phyloP scores from a whole-genome alignment of 2,797 vertebrate species.

The Bovichtus diacanthus region DNA sequence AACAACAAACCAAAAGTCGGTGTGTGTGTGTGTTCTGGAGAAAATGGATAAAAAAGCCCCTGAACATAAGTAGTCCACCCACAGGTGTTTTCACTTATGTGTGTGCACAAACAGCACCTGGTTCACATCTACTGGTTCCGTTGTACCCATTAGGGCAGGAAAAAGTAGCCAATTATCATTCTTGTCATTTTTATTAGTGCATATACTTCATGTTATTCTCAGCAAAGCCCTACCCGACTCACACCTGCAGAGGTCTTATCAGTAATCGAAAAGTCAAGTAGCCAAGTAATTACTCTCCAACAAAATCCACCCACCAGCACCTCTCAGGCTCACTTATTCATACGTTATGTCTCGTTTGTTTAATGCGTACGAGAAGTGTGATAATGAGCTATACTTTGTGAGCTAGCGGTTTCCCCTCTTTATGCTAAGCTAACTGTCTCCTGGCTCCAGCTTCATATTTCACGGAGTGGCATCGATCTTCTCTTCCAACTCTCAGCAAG shows the following conservation, averaged over 20 bases:
- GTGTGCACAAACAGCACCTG: background rate
- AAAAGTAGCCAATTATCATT: background rate
- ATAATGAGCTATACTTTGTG: background rate
- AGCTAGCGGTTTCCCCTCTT: background rate
- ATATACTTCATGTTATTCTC: background rate
- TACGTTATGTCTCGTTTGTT: background rate
- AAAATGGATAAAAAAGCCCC: background rate
- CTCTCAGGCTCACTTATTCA: background rate
- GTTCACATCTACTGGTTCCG: background rate
- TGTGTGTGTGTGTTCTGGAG: background rate
- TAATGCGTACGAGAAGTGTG: background rate
- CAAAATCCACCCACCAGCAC: background rate
- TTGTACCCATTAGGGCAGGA: too few species aligned
- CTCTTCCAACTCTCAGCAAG: background rate
- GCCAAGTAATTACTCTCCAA: background rate
- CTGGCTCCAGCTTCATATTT: background rate
- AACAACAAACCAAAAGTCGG: too few species aligned
- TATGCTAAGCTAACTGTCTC: background rate
- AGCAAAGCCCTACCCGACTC: background rate
- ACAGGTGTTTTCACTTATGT: constrained; percentile 1
- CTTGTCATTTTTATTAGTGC: background rate
- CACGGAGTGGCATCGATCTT: background rate
- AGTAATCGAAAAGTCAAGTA: background rate
- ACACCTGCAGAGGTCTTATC: background rate
- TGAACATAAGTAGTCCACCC: background rate